Evolutionary conservation across 2,113 vertebrate genomes (phyloP).

Genomic region (Vireo altiloquus): DNA sequence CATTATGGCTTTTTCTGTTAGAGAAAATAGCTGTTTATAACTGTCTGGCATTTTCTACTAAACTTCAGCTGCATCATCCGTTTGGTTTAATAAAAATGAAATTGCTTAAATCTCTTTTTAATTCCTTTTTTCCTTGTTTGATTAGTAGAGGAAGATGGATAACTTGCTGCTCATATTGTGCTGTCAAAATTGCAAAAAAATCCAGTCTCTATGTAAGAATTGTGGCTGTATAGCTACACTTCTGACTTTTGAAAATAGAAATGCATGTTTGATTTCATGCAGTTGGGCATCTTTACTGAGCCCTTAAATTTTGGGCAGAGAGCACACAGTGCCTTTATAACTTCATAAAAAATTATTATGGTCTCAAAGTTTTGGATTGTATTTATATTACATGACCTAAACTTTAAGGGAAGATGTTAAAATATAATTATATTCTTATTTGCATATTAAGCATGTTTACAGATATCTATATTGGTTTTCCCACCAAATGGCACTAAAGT

Average conservation of each 20-base stretch:
- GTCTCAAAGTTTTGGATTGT: not conserved
- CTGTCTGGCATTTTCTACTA: not conserved
- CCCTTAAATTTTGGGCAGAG: not conserved
- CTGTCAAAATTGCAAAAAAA: not conserved
- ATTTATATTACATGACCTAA: not conserved
- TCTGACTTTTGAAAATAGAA: not conserved
- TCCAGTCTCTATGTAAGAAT: not conserved
- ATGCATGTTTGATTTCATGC: not conserved
- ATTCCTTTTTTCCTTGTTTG: not conserved
- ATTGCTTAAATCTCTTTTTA: not conserved
- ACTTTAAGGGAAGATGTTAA: conserved; percentile 3
- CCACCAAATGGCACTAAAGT: conserved; percentile 57
- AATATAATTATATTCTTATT: not conserved
- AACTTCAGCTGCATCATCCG: not conserved
- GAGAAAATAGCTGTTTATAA: conserved; percentile 13
- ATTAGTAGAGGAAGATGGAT: not conserved
- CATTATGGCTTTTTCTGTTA: not conserved
- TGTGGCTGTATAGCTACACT: not conserved
- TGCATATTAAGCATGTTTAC: conserved; percentile 8
- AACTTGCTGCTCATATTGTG: not conserved
- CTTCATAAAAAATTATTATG: not conserved
- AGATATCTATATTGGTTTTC: conserved; percentile 27
- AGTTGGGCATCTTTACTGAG: not conserved
- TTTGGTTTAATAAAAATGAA: conserved; percentile 4
- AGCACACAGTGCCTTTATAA: not conserved